A percentile compares a stretch with the other conserved stretches of the same genome.
Evolutionary conservation across 2,113 vertebrate genomes (phyloP).

Genomic region (Danio rerio): DNA sequence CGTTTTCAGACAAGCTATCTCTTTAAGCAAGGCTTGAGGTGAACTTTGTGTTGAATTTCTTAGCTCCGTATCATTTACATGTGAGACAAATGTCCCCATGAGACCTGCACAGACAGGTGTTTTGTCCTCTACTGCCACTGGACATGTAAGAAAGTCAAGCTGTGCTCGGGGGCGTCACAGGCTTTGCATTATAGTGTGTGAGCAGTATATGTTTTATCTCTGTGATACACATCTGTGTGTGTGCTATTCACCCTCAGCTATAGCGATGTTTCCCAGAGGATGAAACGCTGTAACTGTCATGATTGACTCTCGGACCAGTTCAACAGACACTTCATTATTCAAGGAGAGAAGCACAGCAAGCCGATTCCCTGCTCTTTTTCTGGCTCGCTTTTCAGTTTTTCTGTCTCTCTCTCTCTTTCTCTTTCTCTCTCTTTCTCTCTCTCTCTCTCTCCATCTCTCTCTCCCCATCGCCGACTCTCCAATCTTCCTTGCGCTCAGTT

Average conservation of each 20-base stretch:
- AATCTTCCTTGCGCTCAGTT: slow-evolving; percentile 60
- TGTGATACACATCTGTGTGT: slow-evolving; percentile 38
- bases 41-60: slow-evolving; percentile 69
- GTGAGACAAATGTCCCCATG: slow-evolving; percentile 18
- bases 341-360: slow-evolving; percentile 54
- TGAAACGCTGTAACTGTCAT: slow-evolving; percentile 72
- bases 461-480: slow-evolving; percentile 23
- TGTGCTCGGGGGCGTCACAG: slow-evolving; percentile 5
- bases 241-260: slow-evolving; percentile 27
- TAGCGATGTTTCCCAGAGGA: slow-evolving; percentile 57
- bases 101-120: slow-evolving; percentile 41
- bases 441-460: slow-evolving; percentile 17
- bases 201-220: slow-evolving; percentile 31
- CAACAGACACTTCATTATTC: slow-evolving; percentile 78
- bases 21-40: slow-evolving; percentile 60
- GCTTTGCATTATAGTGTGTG: slow-evolving; percentile 12
- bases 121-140: slow-evolving; percentile 13
- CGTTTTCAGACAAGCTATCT: neutral
- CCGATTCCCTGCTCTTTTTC: neutral
- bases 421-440: slow-evolving; percentile 3
- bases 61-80: slow-evolving; percentile 63
- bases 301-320: slow-evolving; percentile 69
- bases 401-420: neutral
- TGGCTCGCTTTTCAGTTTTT: neutral
- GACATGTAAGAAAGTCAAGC: slow-evolving; percentile 34